phyloP scores from a whole-genome alignment of 2,888 invertebrate genomes.

The Troglohyphantes excavatus region DNA sequence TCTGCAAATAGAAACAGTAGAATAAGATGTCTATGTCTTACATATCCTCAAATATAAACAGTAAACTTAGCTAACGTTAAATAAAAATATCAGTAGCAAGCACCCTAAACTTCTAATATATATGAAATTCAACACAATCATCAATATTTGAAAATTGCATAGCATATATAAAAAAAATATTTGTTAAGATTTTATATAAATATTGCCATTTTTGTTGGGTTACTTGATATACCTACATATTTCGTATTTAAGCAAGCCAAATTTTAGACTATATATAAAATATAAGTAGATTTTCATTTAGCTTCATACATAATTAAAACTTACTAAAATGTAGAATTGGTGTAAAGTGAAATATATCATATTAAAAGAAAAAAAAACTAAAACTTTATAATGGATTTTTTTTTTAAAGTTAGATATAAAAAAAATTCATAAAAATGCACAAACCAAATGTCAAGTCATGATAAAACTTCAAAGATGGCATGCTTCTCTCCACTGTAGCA shows the following conservation, averaged over 20 bases:
- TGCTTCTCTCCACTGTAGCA: conserved; percentile 90
- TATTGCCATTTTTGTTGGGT: too few species aligned
- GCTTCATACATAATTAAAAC: too few species aligned
- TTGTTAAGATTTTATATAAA: too few species aligned
- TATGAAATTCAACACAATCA: too few species aligned
- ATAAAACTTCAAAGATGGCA: conserved; percentile 98
- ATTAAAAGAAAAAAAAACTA: background rate
- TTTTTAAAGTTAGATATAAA: background rate
- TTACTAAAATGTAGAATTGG: background rate
- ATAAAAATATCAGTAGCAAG: background rate
- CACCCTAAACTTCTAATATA: background rate
- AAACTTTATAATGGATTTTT: background rate
- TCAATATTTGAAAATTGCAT: too few species aligned
- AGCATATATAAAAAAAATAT: too few species aligned
- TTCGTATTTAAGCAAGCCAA: too few species aligned
- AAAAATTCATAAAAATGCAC: conserved; percentile 19
- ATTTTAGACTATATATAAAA: too few species aligned
- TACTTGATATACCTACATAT: too few species aligned
- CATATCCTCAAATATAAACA: background rate
- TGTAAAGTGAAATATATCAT: background rate
- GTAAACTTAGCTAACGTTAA: background rate
- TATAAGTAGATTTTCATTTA: too few species aligned
- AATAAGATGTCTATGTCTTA: background rate
- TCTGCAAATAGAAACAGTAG: conserved; percentile 84
- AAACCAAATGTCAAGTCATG: conserved; percentile 94